Evolutionary conservation across 2,888 invertebrate species (phyloP).

Genomic region (Temnothorax rugatulus): DNA sequence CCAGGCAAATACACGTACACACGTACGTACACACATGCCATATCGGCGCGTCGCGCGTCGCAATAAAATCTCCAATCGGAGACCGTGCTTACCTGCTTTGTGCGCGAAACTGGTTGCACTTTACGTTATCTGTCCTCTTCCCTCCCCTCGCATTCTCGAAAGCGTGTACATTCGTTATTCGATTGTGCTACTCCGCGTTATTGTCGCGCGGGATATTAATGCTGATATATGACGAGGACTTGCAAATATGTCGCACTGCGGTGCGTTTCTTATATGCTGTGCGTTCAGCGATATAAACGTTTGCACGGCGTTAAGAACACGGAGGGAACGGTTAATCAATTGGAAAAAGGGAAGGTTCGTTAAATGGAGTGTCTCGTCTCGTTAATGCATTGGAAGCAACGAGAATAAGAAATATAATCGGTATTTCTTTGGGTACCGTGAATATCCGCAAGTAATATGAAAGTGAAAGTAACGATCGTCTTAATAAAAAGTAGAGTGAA

Average conservation of each 20-base stretch:
- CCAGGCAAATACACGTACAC: neutral
- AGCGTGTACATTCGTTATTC: slow-evolving; percentile 39
- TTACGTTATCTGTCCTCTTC: slow-evolving; percentile 18
- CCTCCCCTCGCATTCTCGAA: slow-evolving; percentile 14
- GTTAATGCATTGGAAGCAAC: neutral
- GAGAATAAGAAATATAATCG: slow-evolving; percentile 1
- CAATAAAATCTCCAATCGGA: slow-evolving; percentile 65
- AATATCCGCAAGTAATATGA: neutral
- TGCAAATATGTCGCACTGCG: slow-evolving; percentile 36
- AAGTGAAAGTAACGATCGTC: neutral
- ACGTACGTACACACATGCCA: slow-evolving; percentile 27
- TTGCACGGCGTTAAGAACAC: neutral
- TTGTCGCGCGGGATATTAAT: slow-evolving; percentile 54
- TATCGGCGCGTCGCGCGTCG: slow-evolving; percentile 46
- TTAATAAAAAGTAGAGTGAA: neutral
- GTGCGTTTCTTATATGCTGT: neutral
- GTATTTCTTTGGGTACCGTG: neutral
- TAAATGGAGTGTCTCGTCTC: slow-evolving; percentile 14
- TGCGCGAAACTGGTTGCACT: slow-evolving; percentile 70
- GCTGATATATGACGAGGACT: slow-evolving; percentile 45
- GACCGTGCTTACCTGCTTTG: slow-evolving; percentile 62
- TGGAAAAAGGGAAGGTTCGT: neutral
- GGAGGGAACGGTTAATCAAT: slow-evolving; percentile 19
- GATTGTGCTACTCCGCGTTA: slow-evolving; percentile 27
- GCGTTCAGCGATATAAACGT: slow-evolving; percentile 5